These are phyloP conservation scores for Echeneis naucrates DNA, from an alignment of 2,797 vertebrate genomes.

Conservation along the genomic window DNA sequence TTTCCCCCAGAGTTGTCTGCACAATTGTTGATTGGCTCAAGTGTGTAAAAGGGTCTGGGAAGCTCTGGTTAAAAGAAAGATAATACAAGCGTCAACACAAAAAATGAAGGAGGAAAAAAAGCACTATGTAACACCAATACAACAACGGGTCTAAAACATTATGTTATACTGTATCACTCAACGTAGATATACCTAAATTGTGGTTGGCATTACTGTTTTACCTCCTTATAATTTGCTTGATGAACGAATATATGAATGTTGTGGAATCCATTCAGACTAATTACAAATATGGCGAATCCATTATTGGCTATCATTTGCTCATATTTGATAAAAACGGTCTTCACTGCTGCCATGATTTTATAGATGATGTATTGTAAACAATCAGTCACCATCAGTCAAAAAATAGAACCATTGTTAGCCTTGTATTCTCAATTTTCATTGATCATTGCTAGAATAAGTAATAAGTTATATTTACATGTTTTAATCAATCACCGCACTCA, in stretches of 20 bases:
- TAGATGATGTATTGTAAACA: constrained; percentile 18
- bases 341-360: not conserved
- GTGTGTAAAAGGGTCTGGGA: not conserved
- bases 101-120: no score
- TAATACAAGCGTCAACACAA: not conserved
- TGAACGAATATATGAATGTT: constrained; percentile 12
- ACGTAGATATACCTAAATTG: not conserved
- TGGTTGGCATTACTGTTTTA: no score
- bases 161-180: not conserved
- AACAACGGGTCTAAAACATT: not conserved
- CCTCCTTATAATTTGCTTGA: no score
- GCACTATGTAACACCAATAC: not conserved
- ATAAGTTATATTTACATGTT: not conserved
- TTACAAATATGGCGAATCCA: not conserved
- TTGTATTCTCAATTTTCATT: not conserved
- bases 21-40: constrained; percentile 17
- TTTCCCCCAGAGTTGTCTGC: not conserved
- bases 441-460: constrained; percentile 1
- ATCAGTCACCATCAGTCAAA: not conserved
- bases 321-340: not conserved
- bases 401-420: not conserved
- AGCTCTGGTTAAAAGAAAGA: not conserved
- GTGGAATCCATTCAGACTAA: constrained; percentile 4
- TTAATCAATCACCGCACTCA: not conserved
- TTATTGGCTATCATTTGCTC: not conserved